Base-by-base conservation (phyloP, 2,797 vertebrate genomes). In the Chaunax sp. region DNA sequence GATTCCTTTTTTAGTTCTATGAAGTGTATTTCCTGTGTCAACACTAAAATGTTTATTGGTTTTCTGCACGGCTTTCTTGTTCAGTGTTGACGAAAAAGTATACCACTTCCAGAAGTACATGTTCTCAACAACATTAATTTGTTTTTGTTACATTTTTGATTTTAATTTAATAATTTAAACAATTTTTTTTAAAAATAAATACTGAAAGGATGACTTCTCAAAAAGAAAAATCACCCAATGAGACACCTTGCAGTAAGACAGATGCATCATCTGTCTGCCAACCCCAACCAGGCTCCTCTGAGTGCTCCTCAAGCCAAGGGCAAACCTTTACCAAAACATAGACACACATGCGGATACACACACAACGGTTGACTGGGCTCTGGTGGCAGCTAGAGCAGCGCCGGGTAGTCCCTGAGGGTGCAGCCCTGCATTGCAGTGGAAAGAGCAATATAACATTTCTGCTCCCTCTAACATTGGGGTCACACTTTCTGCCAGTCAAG, bases 401-500 rank as follows among this genome's bases (percentile, higher is more conserved):
- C 41, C 16, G 33, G 63, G 68, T 1, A 26, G 20, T 57, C 75
- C 78, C 76, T 55, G 0, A 59, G 69, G 79, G 25, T 72, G 13
- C 5, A 46, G 58, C 46, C 64, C 37, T 69, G 68, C 60, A 70
- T 47, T 61, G 50, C 53, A 51, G 49, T 53, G 58, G 52, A 85
- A 69, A 77, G 50, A 72, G 72, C 25, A 59, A 81, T 72, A 76
- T 65, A 55, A 60, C 26, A n/a, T 5, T 25, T 46, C 75, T 61
- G 52, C 35, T 78, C 63, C 51, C 61, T 54, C 25, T 35, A 71
- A 53, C 57, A 50, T n/a, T 25, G 49, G 55, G 80, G 77, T 85
- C 84, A 75, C 69, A 79, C 51, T 86, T 86, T 81, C 45, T 77
- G 71, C 77, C 77, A 58, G 47, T 77, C 61, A 57, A 77, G 81